Percentiles rank a stretch among this genome's conserved stretches.
phyloP scores from a whole-genome alignment of 2,888 invertebrate species.

The Phasia obesa region DNA sequence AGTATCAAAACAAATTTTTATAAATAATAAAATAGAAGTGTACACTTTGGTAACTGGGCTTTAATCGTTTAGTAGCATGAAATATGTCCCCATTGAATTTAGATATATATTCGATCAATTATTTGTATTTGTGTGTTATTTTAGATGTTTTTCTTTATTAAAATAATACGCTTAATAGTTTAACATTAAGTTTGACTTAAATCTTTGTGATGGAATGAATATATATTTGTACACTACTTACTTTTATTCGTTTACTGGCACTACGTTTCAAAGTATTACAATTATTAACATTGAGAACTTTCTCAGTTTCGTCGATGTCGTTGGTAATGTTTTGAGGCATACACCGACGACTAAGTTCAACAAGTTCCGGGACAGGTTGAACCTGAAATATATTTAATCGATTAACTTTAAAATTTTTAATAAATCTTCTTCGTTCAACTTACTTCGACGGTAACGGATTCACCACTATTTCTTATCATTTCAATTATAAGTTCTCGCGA shows the following conservation, averaged over 20 bases:
- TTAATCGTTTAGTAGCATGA: too few species aligned
- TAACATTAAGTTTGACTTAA: background rate
- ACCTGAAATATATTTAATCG: slow-evolving; percentile 85
- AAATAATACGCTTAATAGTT: background rate
- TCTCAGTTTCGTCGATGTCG: slow-evolving; percentile 78
- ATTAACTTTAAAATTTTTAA: too few species aligned
- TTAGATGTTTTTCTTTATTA: too few species aligned
- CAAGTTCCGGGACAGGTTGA: slow-evolving; percentile 95
- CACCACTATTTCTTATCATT: slow-evolving; percentile 93
- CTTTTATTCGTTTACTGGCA: slow-evolving; percentile 90
- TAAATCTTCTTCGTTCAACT: slow-evolving; percentile 75
- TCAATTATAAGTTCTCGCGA: slow-evolving; percentile 96
- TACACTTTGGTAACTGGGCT: too few species aligned
- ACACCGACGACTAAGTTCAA: slow-evolving; percentile 92
- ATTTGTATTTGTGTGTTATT: too few species aligned
- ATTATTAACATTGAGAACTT: slow-evolving; percentile 78
- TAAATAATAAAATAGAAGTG: too few species aligned
- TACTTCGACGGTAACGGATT: slow-evolving; percentile 92
- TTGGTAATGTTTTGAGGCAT: slow-evolving; percentile 76
- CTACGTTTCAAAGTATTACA: slow-evolving; percentile 92
- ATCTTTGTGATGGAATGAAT: background rate
- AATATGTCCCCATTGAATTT: too few species aligned
- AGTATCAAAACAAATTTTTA: too few species aligned
- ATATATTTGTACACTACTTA: slow-evolving; percentile 76
- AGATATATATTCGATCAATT: too few species aligned